Base-by-base conservation (phyloP, 2,113 vertebrate genomes). In the Perccottus glenii region DNA sequence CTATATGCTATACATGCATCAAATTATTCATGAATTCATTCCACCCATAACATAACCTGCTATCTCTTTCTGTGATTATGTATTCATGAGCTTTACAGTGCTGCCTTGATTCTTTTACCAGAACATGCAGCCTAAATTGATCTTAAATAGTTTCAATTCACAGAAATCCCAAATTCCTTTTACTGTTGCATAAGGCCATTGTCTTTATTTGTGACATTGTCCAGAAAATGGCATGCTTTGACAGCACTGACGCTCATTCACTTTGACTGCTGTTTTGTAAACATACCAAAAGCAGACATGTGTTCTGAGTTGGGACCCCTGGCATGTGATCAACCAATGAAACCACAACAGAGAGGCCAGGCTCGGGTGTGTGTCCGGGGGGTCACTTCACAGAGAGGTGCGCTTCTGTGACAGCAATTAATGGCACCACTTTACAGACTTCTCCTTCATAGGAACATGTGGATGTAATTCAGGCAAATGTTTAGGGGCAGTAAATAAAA, bases 271-370 rank as follows among this genome's bases (percentile, higher is more conserved):
- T 82, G 77, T 67, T 82, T 55, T 87, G 78, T 84, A 88, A 85
- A 87, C 76, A 85, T 83, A 86, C 74, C 83, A 66, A 88, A 78
- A 83, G 71, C 80, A 88, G 81, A 84, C 85, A 90, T 87, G 81
- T 90, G 89, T 83, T 88, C 81, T 79, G 84, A 83, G 83, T 88
- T 88, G 79, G 75, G 78, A 80, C 81, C 82, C 81, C 83, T 81
- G 82, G 85, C 84, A 77, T 75, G 81, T 84, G 81, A 82, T 82
- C 73, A 81, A 85, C 79, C 73, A 82, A 78, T 86, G 74, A 88
- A 89, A 90, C 85, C 85, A 88, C 81, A 90, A 87, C 84, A 88
- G 69, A 85, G 82, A 78, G 80, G 73, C 73, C 77, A 69, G 62
- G 70, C 75, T 55, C 43, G 67, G 42, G 70, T 61, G 52, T 67